Conservation (phyloP, 2,113 vertebrate species). For the Eupsittula cactorum region DNA sequence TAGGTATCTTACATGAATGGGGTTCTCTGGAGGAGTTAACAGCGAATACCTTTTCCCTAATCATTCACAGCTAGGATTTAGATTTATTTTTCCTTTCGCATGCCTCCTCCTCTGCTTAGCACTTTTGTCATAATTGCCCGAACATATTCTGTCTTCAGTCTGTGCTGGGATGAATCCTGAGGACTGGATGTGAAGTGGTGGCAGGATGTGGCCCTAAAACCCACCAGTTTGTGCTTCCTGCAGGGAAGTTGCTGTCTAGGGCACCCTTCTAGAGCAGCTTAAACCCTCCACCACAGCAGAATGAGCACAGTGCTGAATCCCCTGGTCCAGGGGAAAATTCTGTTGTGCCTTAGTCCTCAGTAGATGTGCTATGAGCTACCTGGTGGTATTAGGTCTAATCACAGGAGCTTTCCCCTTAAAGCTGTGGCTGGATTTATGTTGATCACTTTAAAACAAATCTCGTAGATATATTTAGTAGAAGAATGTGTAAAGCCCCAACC, state of each 20-base stretch:
- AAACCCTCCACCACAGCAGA: background rate
- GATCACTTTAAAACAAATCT: conserved; percentile 58
- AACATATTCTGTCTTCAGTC: background rate
- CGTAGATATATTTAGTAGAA: conserved; percentile 37
- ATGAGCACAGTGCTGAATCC: fast-evolving
- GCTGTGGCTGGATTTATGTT: conserved; percentile 24
- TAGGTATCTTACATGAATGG: background rate
- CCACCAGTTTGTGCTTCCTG: background rate
- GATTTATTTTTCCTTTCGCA: background rate
- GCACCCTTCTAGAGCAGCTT: background rate
- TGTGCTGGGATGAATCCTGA: background rate
- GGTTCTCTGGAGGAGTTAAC: background rate
- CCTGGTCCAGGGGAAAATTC: background rate
- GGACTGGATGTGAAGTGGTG: background rate
- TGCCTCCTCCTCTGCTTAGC: background rate
- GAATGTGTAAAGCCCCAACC: conserved; percentile 53
- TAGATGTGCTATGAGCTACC: background rate
- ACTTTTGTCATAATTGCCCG: background rate
- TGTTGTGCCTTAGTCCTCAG: background rate
- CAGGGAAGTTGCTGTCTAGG: background rate
- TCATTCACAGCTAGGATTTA: background rate
- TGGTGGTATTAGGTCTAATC: conserved; percentile 24
- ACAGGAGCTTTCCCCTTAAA: background rate
- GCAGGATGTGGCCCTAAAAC: conserved; percentile 12
- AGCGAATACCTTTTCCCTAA: background rate